A percentile compares a stretch with the other conserved stretches of the same genome.
phyloP scores from a whole-genome alignment of 2,113 vertebrate species.

The Calyptomena viridis region DNA sequence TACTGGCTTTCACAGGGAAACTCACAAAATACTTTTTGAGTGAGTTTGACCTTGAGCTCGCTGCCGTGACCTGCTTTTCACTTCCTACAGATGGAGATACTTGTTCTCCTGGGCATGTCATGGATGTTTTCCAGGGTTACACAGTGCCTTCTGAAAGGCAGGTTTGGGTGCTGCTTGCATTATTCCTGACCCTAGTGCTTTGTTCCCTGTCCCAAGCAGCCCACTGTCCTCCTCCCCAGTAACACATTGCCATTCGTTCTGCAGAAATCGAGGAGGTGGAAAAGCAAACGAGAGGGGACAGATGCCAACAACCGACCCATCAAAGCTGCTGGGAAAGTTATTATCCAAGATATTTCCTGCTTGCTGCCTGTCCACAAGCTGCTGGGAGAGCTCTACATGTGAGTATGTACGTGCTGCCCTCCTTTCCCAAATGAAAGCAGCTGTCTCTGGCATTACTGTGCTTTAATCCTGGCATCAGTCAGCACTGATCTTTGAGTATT shows the following conservation, averaged over 20 bases:
- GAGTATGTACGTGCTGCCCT: constrained; percentile 30
- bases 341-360: constrained; percentile 94
- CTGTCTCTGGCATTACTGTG: background rate
- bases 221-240: background rate
- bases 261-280: constrained; percentile 96
- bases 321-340: constrained; percentile 95
- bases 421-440: background rate
- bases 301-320: constrained; percentile 86
- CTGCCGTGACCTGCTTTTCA: constrained; percentile 66
- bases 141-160: constrained; percentile 64
- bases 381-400: constrained; percentile 94
- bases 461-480: background rate
- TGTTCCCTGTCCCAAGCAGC: constrained; percentile 18
- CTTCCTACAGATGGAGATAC: constrained; percentile 70
- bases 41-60: constrained; percentile 62
- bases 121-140: constrained; percentile 41
- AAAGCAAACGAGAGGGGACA: constrained; percentile 88
- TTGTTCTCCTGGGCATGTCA: constrained; percentile 67
- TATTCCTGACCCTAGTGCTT: constrained; percentile 46
- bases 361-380: constrained; percentile 93
- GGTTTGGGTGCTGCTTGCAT: constrained; percentile 57
- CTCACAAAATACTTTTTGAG: constrained; percentile 22
- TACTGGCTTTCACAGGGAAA: constrained; percentile 27
- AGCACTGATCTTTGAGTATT: background rate
- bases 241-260: background rate